phyloP scores from a whole-genome alignment of 2,888 invertebrate genomes.

The Lacanobia oleracea region DNA sequence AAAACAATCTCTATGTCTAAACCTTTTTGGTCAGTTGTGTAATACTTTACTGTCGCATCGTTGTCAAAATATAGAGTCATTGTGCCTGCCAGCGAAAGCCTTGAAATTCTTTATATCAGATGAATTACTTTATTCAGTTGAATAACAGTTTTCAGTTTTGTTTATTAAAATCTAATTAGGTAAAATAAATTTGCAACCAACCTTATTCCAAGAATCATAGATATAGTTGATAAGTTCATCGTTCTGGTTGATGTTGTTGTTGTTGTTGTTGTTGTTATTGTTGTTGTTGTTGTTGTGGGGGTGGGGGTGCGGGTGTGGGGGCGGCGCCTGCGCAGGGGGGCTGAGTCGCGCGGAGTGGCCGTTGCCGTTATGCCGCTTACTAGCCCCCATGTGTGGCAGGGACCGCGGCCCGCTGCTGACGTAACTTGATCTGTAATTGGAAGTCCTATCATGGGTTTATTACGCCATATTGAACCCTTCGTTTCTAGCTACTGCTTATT shows the following conservation, averaged over 20 bases:
- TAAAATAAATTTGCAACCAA: constrained; percentile 66
- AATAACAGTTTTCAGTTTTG: too few relatives aligned
- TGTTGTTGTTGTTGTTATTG: constrained; percentile 78
- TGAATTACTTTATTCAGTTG: too few relatives aligned
- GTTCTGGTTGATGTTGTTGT: constrained; percentile 87
- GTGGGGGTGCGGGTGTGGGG: constrained; percentile 66
- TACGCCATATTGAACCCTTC: constrained; percentile 34
- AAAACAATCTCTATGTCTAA: too few relatives aligned
- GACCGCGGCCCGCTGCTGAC: constrained; percentile 86
- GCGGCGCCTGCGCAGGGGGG: constrained; percentile 81
- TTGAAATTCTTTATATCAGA: too few relatives aligned
- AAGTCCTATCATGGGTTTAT: constrained; percentile 44
- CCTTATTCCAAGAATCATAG: constrained; percentile 94
- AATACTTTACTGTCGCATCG: too few relatives aligned
- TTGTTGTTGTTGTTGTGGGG: constrained; percentile 30
- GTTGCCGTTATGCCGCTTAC: constrained; percentile 80
- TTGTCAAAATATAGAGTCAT: too few relatives aligned
- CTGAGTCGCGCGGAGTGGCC: constrained; percentile 81
- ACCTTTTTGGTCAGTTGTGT: too few relatives aligned
- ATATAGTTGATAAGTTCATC: constrained; percentile 95
- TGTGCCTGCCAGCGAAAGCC: too few relatives aligned
- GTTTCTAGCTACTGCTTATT: neutral
- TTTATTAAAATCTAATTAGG: too few relatives aligned
- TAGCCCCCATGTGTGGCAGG: constrained; percentile 84
- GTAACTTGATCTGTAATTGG: constrained; percentile 82